Percentiles rank a stretch among this genome's conserved stretches.
These are phyloP conservation scores for Emmelina monodactyla DNA, from an alignment of 2,888 invertebrate genomes.

Conservation along the genomic window DNA sequence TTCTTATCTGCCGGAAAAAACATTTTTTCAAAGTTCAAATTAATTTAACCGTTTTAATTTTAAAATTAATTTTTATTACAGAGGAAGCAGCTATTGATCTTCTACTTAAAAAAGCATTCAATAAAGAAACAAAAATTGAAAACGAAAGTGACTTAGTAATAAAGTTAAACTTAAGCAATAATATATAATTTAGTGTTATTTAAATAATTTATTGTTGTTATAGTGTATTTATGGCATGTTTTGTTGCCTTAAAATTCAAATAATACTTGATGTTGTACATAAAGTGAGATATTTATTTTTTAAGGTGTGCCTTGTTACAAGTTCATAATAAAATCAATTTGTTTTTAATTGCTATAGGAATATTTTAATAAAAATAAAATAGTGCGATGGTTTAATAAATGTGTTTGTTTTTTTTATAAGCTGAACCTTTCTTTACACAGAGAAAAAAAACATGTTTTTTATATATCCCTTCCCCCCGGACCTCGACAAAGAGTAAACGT, in stretches of 20 bases:
- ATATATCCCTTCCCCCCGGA: too few species aligned
- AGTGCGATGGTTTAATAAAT: too few species aligned
- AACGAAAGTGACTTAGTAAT: conserved; percentile 48
- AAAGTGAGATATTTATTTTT: not conserved
- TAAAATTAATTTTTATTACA: conserved; percentile 33
- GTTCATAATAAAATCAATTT: not conserved
- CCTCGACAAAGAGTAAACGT: too few species aligned
- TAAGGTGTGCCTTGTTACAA: not conserved
- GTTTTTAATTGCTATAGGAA: not conserved
- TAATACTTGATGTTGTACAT: not conserved
- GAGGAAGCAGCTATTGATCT: conserved; percentile 69
- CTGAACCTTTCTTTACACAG: too few species aligned
- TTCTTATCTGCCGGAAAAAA: not conserved
- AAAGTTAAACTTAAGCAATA: conserved; percentile 47
- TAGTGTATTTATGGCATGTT: conserved; percentile 21
- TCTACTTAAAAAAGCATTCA: conserved; percentile 65
- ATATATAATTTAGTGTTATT: conserved; percentile 24
- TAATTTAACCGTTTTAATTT: too few species aligned
- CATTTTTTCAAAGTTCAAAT: too few species aligned
- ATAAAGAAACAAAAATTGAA: conserved; percentile 61
- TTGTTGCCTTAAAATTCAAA: conserved; percentile 19
- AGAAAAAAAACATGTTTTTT: too few species aligned
- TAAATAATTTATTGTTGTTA: conserved; percentile 13
- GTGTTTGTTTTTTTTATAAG: too few species aligned
- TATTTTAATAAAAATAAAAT: too few species aligned